Evolutionary conservation across 2,113 vertebrate species (phyloP).

Genomic region (Cranoglanis bouderius): DNA sequence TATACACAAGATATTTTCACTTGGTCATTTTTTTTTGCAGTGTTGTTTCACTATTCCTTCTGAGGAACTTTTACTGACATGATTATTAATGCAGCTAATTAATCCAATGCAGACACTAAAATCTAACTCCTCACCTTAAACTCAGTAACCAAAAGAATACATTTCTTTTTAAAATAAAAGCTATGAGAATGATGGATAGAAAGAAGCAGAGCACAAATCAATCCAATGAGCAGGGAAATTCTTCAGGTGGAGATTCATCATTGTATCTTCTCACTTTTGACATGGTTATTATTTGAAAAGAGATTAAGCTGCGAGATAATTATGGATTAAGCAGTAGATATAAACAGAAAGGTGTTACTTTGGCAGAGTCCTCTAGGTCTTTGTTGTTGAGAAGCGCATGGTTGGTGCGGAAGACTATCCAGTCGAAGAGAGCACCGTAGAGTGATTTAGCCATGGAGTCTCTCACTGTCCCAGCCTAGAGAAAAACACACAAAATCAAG

Average conservation of each 20-base stretch:
- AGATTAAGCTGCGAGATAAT: neutral
- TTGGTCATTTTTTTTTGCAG: neutral
- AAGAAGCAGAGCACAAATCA: neutral
- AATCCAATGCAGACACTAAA: neutral
- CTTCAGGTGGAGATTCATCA: neutral
- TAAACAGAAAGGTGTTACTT: constrained; percentile 71
- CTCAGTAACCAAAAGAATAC: neutral
- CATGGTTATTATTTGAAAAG: neutral
- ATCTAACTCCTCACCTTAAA: neutral
- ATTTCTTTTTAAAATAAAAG: neutral
- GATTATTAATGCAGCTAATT: neutral
- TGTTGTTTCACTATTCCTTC: neutral
- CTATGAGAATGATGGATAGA: neutral
- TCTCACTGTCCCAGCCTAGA: constrained; percentile 88
- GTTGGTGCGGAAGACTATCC: constrained; percentile 98
- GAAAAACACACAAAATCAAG: neutral
- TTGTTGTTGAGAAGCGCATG: constrained; percentile 92
- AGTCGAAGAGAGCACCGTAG: constrained; percentile 93
- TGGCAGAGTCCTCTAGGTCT: constrained; percentile 86
- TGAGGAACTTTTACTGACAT: neutral
- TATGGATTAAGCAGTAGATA: neutral
- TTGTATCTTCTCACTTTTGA: neutral
- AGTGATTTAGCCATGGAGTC: constrained; percentile 97
- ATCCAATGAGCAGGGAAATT: neutral
- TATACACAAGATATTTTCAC: neutral